A percentile compares a stretch with the other conserved stretches of the same genome.
Conservation (phyloP, 2,888 invertebrate genomes). For the Archaeoteleia sp. region DNA sequence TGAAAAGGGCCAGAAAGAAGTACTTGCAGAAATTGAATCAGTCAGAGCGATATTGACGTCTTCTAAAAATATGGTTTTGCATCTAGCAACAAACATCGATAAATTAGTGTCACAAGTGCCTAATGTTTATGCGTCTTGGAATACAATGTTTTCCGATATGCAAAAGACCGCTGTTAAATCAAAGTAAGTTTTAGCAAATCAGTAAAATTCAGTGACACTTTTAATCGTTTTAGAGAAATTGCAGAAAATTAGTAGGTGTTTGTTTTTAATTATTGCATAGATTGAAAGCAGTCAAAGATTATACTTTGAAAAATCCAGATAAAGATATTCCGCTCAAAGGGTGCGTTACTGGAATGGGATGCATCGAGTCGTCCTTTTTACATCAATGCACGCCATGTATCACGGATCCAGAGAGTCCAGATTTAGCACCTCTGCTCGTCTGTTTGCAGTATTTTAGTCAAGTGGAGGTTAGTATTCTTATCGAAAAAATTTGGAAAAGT, state of each 20-base stretch:
- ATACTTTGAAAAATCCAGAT: conserved; percentile 71
- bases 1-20: conserved; percentile 74
- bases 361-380: conserved; percentile 86
- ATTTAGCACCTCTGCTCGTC: conserved; percentile 84
- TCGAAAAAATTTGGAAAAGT: no score
- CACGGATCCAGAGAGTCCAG: conserved; percentile 78
- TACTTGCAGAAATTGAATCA: conserved; percentile 75
- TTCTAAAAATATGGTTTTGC: conserved; percentile 81
- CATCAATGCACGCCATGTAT: conserved; percentile 82
- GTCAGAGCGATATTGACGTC: conserved; percentile 79
- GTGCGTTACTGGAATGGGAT: conserved; percentile 86
- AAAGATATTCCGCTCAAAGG: conserved; percentile 75
- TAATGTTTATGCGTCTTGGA: conserved; percentile 78
- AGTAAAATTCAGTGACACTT: no score
- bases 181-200: no score
- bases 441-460: conserved; percentile 91
- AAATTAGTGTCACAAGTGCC: conserved; percentile 76
- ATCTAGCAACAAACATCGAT: conserved; percentile 84
- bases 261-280: conserved; percentile 5
- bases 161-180: conserved; percentile 62
- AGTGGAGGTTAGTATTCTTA: conserved; percentile 85
- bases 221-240: no score
- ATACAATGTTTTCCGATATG: conserved; percentile 71
- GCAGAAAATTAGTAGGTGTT: conserved; percentile 2
- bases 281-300: no score